Evolutionary conservation across 2,888 invertebrate genomes (phyloP).

Genomic region (Drosophila glabriapex): DNA sequence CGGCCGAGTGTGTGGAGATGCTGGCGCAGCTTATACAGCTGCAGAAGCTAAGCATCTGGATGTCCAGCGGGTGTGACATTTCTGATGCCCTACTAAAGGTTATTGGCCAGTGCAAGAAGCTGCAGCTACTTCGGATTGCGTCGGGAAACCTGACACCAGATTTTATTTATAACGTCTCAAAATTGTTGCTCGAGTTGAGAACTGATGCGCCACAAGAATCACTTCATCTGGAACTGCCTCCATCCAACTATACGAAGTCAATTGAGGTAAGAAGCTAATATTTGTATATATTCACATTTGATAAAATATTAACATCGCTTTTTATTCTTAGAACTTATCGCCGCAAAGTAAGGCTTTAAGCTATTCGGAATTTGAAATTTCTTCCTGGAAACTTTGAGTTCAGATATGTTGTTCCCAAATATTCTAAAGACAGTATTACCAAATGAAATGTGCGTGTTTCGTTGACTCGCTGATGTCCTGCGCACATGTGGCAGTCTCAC

Average conservation of each 20-base stretch:
- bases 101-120: conserved; percentile 38
- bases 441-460: conserved; percentile 23
- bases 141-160: conserved; percentile 23
- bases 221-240: conserved; percentile 47
- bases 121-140: conserved; percentile 51
- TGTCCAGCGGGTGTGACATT: conserved; percentile 55
- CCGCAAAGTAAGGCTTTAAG: conserved; percentile 8
- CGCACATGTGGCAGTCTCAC: conserved; percentile 55
- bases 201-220: not conserved
- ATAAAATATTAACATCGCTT: not conserved
- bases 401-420: not conserved
- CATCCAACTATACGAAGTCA: not conserved
- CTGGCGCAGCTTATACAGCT: conserved; percentile 41
- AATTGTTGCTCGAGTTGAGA: conserved; percentile 17
- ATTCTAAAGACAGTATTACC: not conserved
- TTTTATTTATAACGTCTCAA: conserved; percentile 44
- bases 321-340: conserved; percentile 15
- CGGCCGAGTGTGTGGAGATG: conserved; percentile 47
- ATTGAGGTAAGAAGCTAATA: conserved; percentile 8
- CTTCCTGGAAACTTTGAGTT: conserved; percentile 26
- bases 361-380: conserved; percentile 26
- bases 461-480: conserved; percentile 58
- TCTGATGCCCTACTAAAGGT: conserved; percentile 46
- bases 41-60: conserved; percentile 60
- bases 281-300: not conserved